Base-by-base conservation (phyloP, 2,113 vertebrate genomes). In the Taurulus bubalis region DNA sequence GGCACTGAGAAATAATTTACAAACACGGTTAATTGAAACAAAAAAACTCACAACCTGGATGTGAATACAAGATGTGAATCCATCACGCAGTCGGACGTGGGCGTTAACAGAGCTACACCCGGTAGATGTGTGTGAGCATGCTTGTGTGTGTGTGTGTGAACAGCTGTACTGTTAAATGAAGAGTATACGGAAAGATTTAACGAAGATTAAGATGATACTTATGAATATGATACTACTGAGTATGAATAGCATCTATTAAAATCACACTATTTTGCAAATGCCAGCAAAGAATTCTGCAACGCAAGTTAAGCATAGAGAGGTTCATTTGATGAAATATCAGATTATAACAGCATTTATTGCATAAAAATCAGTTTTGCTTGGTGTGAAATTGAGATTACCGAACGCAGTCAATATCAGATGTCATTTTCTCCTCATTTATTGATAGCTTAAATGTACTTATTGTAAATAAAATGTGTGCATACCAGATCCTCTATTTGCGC, bases 401-500 rank as follows among this genome's bases (percentile, higher is more conserved):
- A 87, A 78, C 74, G 72, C 34, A 30, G 71, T 71, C 73, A 68
- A 34, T 80, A 85, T 79, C 73, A 85, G 88, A 90, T 92, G 93
- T 90, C 88, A 91, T 77, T 82, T 86, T 85, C 81, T 75, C 73
- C 70, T 85, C 64, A 83, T 80, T 32, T 88, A 86, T 47, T 75
- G 74, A 89, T 77, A 78, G 77, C 80, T 71, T 90, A 62, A 77
- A 75, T 80, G 49, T 87, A 88, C 86, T 42, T 88, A 68, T 79
- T 85, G 86, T 89, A 87, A 62, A 90, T 75, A 84, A 59, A 77
- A 71, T 77, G 22, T 67, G 80, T 88, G 85, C 59, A 73, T 86
- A 84, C 72, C 77, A 83, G 68, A 76, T 65, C 15, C 32, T 79
- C 42, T 71, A 77, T 88, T 87, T 87, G 59, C 30, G 14, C 36